phyloP scores from a whole-genome alignment of 2,797 vertebrate genomes.

The Chaetophractus vellerosus region DNA sequence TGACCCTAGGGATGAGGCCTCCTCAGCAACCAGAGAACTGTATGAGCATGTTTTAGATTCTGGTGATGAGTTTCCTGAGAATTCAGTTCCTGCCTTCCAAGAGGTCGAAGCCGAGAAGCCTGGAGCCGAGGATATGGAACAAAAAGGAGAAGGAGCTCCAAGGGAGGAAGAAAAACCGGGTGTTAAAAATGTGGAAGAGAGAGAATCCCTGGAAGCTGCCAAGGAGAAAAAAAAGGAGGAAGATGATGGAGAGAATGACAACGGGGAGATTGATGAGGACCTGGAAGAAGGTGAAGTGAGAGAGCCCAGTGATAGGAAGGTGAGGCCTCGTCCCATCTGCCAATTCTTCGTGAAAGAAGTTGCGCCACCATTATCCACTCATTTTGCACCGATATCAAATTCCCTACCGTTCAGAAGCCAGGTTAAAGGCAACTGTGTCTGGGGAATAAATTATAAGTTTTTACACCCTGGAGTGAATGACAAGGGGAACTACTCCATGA shows the following conservation, averaged over 20 bases:
- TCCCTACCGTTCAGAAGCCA: constrained; percentile 85
- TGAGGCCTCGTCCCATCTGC: constrained; percentile 97
- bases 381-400: constrained; percentile 84
- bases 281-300: too few relatives aligned
- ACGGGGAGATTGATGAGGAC: too few relatives aligned
- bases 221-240: too few relatives aligned
- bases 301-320: too few relatives aligned
- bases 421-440: constrained; percentile 95
- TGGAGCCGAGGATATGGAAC: constrained; percentile 93
- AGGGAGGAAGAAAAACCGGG: too few relatives aligned
- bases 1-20: constrained; percentile 95
- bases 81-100: constrained; percentile 89
- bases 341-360: constrained; percentile 97
- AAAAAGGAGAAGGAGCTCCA: too few relatives aligned
- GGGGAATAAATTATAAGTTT: constrained; percentile 99
- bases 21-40: constrained; percentile 96
- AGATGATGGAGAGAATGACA: too few relatives aligned
- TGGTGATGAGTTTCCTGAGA: constrained; percentile 98
- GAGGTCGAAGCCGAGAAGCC: constrained; percentile 93
- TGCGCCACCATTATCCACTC: constrained; percentile 82
- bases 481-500: too few relatives aligned
- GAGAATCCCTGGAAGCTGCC: too few relatives aligned
- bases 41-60: constrained; percentile 99
- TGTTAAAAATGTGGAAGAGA: too few relatives aligned
- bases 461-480: too few relatives aligned